Base-by-base conservation (phyloP, 2,797 vertebrate genomes). In the Dromococcyx pavoninus region DNA sequence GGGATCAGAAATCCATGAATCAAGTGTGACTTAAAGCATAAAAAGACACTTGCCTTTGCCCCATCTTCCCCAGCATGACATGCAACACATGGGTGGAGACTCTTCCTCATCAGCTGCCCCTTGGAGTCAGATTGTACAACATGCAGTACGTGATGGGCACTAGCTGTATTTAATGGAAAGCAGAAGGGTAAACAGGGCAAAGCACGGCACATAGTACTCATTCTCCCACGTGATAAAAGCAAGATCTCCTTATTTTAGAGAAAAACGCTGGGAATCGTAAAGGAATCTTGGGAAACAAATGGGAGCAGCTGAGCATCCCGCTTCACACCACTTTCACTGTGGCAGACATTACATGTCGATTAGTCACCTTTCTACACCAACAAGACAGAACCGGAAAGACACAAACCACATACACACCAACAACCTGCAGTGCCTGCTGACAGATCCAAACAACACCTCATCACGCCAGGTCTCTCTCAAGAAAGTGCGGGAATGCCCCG, bases 31-130 rank as follows among this genome's bases (percentile, higher is more conserved):
- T 51, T 33, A 51, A 67, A 67, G 16, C 33, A 44, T 15, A 46
- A 58, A 58, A 43, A 79, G 22, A 28, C 0, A 0, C 35, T 44
- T 53, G 30, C 16, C 23, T 14, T 76, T 6, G 5, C 19, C 17
- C 32, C 17, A 13, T n/a, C 57, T 76, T 77, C n/a, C 41, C n/a
- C 33, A 64, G 39, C 17, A 30, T 6, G 4, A 66, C 2, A 2
- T 10, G 27, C 28, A 80, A 22, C 0, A 4, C 19, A 28, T 2
- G 9, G n/a, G 32, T 11, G 19, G 54, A 67, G 35, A 72, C 27
- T 69, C 7, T 22, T 77, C 28, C 61, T 80, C 14, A 30, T 9
- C 21, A 72, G 13, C n/a, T 3, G 1, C 17, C 50, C 11, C 7
- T 1, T 9, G 23, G 28, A 51, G 37, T 14, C 43, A 35, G 19